Evolutionary conservation across 2,797 vertebrate genomes (phyloP), one percentile per base, ranked within the genome.

Genomic region (Heteromormyrus szaboi): DNA sequence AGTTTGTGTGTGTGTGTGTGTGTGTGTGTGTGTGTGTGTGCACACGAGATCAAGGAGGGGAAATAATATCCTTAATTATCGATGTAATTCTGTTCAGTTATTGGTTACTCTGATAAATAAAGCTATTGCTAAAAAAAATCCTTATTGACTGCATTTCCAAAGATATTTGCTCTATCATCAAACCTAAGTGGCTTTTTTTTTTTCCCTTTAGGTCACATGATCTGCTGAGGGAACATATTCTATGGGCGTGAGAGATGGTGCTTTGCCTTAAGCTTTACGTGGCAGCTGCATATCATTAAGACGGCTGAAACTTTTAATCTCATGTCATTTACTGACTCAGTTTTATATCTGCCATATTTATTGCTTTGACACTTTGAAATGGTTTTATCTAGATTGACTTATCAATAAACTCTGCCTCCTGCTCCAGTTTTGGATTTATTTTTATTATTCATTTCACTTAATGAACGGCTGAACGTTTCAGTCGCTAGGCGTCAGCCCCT

Each of bases 281-380:
- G 94, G 93, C 94, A 95, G 94, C 93, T 93, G 90, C 53, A 68
- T 54, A 41, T 84, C 56, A 92, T 92, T 93, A 85, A 93, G 92
- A 93, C 92, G n/a, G 89, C 91, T 89, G 88, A 37, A 84, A 72
- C 25, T 79, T 89, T 25, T 84, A 91, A 91, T 92, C 90, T 88
- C 88, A 84, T 87, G 51, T 93, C 93, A 92, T 93, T 92, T 93
- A 94, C 94, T 94, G 93, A 88, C 91, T 92, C 92, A 88, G 91
- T 94, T 95, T 95, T 91, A 93, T 95, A 95, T 92, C 91, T 2
- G 89, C 91, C 89, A 89, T 96, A 96, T 96, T 96, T 96, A 96
- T 96, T 96, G 92, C 93, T 95, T 92, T 87, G 89, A 90, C 90
- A 92, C 90, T 92, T 86, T 11, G 91, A 89, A 91, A 93, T 93